Evolutionary conservation across 1,140 invertebrate species (phyloP).

Genomic region (Apis dorsata): DNA sequence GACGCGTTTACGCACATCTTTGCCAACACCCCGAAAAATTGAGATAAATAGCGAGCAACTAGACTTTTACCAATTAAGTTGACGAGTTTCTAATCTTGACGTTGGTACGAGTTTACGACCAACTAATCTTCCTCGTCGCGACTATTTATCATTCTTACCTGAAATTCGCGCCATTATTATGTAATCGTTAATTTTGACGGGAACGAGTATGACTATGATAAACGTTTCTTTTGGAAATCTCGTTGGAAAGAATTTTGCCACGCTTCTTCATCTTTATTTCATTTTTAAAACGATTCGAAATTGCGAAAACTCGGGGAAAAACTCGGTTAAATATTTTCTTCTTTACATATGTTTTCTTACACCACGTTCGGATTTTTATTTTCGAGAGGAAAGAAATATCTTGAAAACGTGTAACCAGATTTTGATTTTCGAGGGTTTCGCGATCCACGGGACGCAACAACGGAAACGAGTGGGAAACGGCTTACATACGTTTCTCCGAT

Average conservation of each 20-base stretch:
- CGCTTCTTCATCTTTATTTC: neutral
- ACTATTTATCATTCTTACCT: neutral
- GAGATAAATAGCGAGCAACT: constrained; percentile 29
- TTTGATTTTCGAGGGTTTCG: neutral
- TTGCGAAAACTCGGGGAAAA: too few relatives aligned
- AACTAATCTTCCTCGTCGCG: neutral
- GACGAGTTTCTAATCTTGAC: constrained; percentile 11
- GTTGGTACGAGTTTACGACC: neutral
- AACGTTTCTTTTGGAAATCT: neutral
- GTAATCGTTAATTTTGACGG: neutral
- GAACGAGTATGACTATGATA: neutral
- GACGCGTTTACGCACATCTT: neutral
- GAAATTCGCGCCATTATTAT: neutral
- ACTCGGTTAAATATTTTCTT: too few relatives aligned
- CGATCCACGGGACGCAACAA: too few relatives aligned
- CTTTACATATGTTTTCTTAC: too few relatives aligned
- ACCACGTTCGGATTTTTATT: too few relatives aligned
- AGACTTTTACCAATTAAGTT: constrained; percentile 19
- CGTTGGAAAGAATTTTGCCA: neutral
- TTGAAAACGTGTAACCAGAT: neutral
- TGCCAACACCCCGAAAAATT: constrained; percentile 18
- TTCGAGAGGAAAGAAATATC: too few relatives aligned
- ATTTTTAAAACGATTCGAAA: too few relatives aligned
- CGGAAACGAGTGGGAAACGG: neutral
- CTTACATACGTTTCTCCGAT: constrained; percentile 46